Base-by-base conservation (phyloP, 2,113 vertebrate species). In the Pelvicachromis taeniatus region DNA sequence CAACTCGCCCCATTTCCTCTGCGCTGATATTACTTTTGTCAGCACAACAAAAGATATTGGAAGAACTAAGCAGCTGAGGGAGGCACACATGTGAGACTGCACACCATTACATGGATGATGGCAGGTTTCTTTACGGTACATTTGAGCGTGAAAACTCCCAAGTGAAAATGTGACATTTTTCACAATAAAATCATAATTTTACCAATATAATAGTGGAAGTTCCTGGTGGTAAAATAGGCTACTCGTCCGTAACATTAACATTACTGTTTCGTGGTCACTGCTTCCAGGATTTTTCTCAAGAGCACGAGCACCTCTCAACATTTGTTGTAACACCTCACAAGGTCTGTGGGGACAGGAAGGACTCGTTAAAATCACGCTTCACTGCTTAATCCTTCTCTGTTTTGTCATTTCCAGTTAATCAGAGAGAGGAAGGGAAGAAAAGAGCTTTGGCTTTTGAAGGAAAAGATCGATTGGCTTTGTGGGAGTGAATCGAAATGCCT, bases 311-410 rank as follows among this genome's bases (percentile, higher is more conserved):
- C 75, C 70, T 87, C 88, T 86, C 26, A 61, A 14, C 80, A 55
- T 83, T 89, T 73, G 23, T 50, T 85, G 53, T 6, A 92, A 81
- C 83, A 83, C 86, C 85, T 87, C 77, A 61, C 54, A 81, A 80
- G 40, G 88, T 90, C 85, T 79, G 17, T 78, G 77, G 85, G 90
- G 87, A 87, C 83, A 81, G 82, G 61, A 65, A 52, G 82, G 84
- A 93, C 92, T 94, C 73, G 86, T 93, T 94, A 93, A 92, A 95
- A 92, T 91, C 92, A 93, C 45, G 94, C 92, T 90, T 87, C 87
- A 80, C 77, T 90, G 91, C 90, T 83, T 94, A 92, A 94, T 93
- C 91, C 89, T 85, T 50, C 45, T 12, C 31, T 83, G 81, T 92
- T 88, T 93, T 92, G 87, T 93, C 91, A 75, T 93, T 93, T 91